Evolutionary conservation across 2,113 vertebrate species (phyloP).

Genomic region (Callopanchax toddi): DNA sequence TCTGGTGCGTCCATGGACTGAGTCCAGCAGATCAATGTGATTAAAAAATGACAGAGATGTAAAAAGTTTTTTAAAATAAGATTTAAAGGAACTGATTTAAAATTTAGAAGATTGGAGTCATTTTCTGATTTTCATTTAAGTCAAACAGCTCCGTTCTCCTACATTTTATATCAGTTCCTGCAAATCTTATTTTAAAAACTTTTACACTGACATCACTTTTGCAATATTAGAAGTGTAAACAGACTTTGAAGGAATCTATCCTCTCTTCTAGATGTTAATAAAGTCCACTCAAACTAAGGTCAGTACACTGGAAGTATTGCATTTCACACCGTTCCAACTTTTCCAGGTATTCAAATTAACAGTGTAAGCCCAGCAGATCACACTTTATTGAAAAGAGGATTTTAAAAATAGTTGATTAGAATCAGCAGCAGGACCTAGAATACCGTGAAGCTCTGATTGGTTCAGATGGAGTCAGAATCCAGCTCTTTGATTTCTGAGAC

Average conservation of each 20-base stretch:
- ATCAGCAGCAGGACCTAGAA: slow-evolving; percentile 15
- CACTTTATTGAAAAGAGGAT: slow-evolving; percentile 24
- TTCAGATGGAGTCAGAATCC: slow-evolving; percentile 3
- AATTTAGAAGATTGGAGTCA: no score
- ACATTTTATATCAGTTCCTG: no score
- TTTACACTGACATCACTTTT: no score
- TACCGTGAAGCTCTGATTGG: slow-evolving; percentile 22
- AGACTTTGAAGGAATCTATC: slow-evolving; percentile 13
- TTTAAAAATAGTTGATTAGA: slow-evolving; percentile 12
- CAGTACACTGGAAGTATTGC: slow-evolving; percentile 32
- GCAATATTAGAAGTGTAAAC: slow-evolving; percentile 7
- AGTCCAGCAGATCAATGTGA: no score
- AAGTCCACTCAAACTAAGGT: slow-evolving; percentile 19
- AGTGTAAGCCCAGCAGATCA: slow-evolving; percentile 20
- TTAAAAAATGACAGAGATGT: no score
- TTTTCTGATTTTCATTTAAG: no score
- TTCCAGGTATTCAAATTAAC: slow-evolving; percentile 48
- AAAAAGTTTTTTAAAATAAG: no score
- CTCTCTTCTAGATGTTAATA: slow-evolving; percentile 20
- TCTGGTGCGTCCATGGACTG: no score
- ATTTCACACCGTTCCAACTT: slow-evolving; percentile 34
- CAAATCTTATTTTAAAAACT: no score
- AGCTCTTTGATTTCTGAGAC: slow-evolving; percentile 16
- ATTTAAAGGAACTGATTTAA: no score
- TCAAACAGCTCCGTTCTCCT: no score